Percentiles rank a stretch among this genome's conserved stretches.
These are phyloP conservation scores for Melanotus villosus DNA, from an alignment of 2,888 invertebrate genomes.

Conservation along the genomic window DNA sequence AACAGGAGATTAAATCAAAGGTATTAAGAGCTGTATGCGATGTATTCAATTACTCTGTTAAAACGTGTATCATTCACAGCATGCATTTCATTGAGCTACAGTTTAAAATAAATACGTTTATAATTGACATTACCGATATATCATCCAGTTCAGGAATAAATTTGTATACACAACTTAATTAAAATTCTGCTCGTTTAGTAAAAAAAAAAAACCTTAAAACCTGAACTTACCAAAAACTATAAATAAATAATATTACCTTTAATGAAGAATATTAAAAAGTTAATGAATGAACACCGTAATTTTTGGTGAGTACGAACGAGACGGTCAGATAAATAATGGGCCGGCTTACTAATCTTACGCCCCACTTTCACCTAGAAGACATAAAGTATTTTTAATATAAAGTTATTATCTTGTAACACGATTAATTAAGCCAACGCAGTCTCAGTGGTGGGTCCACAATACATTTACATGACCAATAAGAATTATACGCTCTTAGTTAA, in stretches of 20 bases:
- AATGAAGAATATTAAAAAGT: background rate
- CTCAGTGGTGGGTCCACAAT: conserved; percentile 33
- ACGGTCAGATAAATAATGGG: background rate
- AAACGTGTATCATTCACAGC: conserved; percentile 8
- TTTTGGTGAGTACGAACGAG: background rate
- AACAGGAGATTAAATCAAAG: background rate
- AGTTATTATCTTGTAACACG: conserved; percentile 26
- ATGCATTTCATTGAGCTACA: conserved; percentile 8
- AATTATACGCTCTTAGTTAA: background rate
- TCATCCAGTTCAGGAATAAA: background rate
- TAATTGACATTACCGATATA: background rate
- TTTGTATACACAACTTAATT: background rate
- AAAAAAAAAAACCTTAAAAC: too few relatives aligned
- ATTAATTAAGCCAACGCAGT: conserved; percentile 39
- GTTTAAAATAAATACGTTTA: background rate
- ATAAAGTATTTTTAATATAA: conserved; percentile 23
- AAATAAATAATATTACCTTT: background rate
- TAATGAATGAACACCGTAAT: background rate
- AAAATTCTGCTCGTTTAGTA: too few relatives aligned
- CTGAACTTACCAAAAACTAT: too few relatives aligned
- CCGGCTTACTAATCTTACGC: conserved; percentile 20
- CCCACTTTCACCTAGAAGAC: conserved; percentile 29
- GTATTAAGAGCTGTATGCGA: conserved; percentile 1
- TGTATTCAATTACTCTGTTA: background rate
- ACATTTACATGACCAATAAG: conserved; percentile 12